phyloP scores from a whole-genome alignment of 2,888 invertebrate genomes.

The Drosophila neotestacea region DNA sequence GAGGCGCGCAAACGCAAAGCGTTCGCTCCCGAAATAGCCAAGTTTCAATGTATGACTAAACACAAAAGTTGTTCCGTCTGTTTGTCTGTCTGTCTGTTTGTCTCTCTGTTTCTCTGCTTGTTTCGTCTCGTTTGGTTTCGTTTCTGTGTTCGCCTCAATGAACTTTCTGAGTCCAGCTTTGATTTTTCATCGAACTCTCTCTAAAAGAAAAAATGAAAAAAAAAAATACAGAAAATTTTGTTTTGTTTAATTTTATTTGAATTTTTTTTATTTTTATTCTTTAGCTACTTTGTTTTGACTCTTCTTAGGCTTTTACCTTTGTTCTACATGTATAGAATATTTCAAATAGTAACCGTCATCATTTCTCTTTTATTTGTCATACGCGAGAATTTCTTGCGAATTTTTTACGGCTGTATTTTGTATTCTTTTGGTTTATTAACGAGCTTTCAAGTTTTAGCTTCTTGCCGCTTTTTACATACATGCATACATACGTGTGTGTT shows the following conservation, averaged over 20 bases:
- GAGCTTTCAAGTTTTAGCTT: conserved; percentile 3
- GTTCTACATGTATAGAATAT: too few species aligned
- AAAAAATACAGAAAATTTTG: background rate
- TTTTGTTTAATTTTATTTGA: conserved; percentile 1
- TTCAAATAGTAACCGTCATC: too few species aligned
- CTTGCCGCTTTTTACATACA: background rate
- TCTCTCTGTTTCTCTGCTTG: conserved; percentile 18
- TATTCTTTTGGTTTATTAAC: conserved; percentile 3
- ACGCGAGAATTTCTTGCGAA: background rate
- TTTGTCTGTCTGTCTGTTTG: conserved; percentile 11
- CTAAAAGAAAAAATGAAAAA: conserved; percentile 2
- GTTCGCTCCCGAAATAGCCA: conserved; percentile 75
- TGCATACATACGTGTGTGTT: background rate
- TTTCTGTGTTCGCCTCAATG: conserved; percentile 44
- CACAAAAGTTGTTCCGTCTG: conserved; percentile 31
- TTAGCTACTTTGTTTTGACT: too few species aligned
- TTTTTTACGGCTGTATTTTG: background rate
- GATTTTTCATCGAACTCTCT: conserved; percentile 48
- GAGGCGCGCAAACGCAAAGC: conserved; percentile 54
- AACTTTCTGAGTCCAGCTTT: conserved; percentile 46
- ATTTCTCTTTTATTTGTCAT: background rate
- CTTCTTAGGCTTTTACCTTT: too few species aligned
- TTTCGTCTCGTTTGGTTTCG: conserved; percentile 36
- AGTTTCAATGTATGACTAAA: conserved; percentile 69
- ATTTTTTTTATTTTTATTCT: too few species aligned